These are phyloP conservation scores for Tangara arthus DNA, from an alignment of 2,797 vertebrate genomes.

Conservation along the genomic window DNA sequence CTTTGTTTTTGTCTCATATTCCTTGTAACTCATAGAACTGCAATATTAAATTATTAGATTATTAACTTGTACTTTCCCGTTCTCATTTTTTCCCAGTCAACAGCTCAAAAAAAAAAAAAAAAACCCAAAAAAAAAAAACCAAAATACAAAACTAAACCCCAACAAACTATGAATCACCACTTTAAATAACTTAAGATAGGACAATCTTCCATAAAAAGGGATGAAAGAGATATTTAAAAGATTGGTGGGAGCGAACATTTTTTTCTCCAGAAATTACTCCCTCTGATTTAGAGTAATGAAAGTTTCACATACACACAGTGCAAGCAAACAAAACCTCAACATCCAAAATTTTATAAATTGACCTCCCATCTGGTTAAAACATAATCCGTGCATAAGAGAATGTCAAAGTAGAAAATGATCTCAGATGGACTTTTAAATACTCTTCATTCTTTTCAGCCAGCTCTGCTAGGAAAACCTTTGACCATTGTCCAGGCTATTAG, in stretches of 20 bases:
- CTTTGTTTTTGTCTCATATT: background rate
- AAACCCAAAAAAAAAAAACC: background rate
- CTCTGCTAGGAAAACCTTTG: constrained; percentile 34
- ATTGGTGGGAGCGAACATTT: background rate
- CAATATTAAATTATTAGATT: background rate
- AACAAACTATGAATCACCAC: background rate
- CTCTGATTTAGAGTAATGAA: background rate
- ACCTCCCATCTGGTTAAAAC: constrained; percentile 13
- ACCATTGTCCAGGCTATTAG: constrained; percentile 32
- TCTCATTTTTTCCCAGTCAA: background rate
- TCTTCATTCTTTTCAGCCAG: constrained; percentile 26
- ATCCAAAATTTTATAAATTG: background rate
- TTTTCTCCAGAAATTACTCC: background rate
- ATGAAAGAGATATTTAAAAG: background rate
- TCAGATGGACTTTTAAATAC: constrained; percentile 36
- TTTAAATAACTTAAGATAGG: background rate
- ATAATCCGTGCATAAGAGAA: background rate
- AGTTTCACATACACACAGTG: background rate
- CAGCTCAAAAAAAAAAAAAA: background rate
- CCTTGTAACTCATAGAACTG: background rate
- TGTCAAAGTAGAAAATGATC: background rate
- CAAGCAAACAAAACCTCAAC: background rate
- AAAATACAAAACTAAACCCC: background rate
- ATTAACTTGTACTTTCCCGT: background rate
- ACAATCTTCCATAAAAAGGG: background rate